A percentile compares a stretch with the other conserved stretches of the same genome.
Conservation (phyloP, 2,797 vertebrate species). For the Phylloscopus collybita region DNA sequence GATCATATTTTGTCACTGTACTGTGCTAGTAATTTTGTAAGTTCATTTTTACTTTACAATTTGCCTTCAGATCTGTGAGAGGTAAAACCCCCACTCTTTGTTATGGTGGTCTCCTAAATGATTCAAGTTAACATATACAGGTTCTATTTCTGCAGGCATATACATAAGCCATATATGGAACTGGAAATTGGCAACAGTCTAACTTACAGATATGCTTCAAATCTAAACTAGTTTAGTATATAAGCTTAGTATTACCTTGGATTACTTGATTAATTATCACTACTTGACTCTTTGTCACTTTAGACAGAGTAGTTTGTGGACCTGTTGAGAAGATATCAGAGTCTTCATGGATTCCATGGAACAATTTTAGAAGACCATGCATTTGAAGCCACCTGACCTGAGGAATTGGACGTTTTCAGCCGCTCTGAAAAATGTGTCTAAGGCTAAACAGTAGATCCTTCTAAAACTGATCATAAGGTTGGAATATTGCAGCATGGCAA, state of each 20-base stretch:
- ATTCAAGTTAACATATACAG: neutral
- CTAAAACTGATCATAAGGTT: neutral
- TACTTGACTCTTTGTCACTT: neutral
- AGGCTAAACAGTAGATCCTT: neutral
- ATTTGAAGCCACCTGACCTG: neutral
- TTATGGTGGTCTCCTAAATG: neutral
- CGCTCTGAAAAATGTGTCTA: neutral
- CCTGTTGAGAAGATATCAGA: rapidly evolving
- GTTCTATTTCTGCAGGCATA: neutral
- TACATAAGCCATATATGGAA: neutral
- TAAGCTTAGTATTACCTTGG: neutral
- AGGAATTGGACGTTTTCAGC: neutral
- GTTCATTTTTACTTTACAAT: neutral
- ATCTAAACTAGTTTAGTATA: neutral
- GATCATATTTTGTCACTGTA: neutral
- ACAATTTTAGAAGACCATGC: neutral
- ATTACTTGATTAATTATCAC: neutral
- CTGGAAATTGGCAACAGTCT: neutral
- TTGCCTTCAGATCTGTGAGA: neutral
- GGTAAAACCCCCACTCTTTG: neutral
- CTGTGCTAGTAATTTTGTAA: neutral
- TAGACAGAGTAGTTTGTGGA: neutral
- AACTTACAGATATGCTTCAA: neutral
- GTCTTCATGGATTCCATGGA: rapidly evolving
- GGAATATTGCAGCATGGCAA: neutral